A percentile compares a stretch with the other conserved stretches of the same genome.
Conservation (phyloP, 2,888 invertebrate genomes). For the Plebejus anna region DNA sequence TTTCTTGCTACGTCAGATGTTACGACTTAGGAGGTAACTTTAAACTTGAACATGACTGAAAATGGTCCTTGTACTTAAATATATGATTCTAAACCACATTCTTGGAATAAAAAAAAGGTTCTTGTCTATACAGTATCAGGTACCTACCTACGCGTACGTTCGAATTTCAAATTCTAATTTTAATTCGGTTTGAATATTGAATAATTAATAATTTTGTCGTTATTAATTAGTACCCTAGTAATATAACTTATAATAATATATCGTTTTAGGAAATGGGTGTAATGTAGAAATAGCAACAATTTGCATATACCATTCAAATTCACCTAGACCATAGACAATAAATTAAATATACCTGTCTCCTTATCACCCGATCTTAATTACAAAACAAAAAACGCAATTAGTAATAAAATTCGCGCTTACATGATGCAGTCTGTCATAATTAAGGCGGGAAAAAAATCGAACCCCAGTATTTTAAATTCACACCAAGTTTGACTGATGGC, state of each 20-base stretch:
- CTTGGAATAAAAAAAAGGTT: neutral
- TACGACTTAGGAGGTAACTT: too few species aligned
- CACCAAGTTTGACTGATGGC: constrained; percentile 53
- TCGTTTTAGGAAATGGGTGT: neutral
- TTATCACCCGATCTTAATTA: constrained; percentile 10
- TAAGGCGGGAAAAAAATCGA: constrained; percentile 32
- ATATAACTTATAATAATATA: constrained; percentile 2
- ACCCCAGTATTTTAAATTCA: constrained; percentile 40
- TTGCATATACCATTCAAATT: neutral
- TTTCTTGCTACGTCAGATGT: neutral
- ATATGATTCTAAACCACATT: neutral
- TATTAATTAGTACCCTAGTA: neutral
- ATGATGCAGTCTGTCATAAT: constrained; percentile 15
- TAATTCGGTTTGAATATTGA: neutral
- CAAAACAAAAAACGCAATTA: constrained; percentile 6
- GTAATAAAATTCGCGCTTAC: neutral
- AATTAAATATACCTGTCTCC: neutral
- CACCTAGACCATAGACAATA: neutral
- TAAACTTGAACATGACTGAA: neutral
- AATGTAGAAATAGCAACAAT: neutral
- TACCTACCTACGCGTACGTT: neutral
- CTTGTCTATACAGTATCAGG: too few species aligned
- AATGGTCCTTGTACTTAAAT: too few species aligned
- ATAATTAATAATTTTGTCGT: neutral
- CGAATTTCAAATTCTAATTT: neutral